These are phyloP conservation scores for Grammomys surdaster DNA, from an alignment of 2,113 vertebrate genomes.

Conservation along the genomic window DNA sequence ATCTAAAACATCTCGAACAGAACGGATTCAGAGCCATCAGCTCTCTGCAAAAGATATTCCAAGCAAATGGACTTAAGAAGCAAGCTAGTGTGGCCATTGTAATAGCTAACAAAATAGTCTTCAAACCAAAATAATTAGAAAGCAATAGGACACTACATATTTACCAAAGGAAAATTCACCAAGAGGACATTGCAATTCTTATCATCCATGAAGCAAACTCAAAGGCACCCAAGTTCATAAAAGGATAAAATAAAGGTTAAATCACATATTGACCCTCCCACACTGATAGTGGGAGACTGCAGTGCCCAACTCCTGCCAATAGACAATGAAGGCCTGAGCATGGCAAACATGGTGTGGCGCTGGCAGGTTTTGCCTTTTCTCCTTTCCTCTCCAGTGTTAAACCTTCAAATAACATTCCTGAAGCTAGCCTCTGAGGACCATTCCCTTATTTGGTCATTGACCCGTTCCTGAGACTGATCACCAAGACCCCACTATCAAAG, in stretches of 20 bases:
- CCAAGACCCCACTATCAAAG: background rate
- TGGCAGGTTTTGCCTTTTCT: background rate
- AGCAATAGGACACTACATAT: background rate
- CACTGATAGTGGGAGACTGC: no score
- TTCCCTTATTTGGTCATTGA: background rate
- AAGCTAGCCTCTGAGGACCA: background rate
- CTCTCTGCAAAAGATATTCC: background rate
- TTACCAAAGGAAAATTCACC: background rate
- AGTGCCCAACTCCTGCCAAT: no score
- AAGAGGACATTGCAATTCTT: background rate
- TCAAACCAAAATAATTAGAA: background rate
- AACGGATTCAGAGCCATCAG: no score
- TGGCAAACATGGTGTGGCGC: no score
- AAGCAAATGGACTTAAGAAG: background rate
- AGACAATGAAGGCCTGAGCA: no score
- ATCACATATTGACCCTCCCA: background rate
- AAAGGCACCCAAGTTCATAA: background rate
- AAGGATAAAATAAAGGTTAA: background rate
- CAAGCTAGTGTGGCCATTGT: background rate
- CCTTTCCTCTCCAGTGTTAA: background rate
- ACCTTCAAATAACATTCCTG: background rate
- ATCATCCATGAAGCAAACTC: background rate
- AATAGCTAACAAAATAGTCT: background rate
- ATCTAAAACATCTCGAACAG: no score
- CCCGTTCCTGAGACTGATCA: background rate